Percentiles rank a stretch among this genome's conserved stretches.
These are phyloP conservation scores for Labia minor DNA, from an alignment of 2,888 invertebrate genomes.

Conservation along the genomic window DNA sequence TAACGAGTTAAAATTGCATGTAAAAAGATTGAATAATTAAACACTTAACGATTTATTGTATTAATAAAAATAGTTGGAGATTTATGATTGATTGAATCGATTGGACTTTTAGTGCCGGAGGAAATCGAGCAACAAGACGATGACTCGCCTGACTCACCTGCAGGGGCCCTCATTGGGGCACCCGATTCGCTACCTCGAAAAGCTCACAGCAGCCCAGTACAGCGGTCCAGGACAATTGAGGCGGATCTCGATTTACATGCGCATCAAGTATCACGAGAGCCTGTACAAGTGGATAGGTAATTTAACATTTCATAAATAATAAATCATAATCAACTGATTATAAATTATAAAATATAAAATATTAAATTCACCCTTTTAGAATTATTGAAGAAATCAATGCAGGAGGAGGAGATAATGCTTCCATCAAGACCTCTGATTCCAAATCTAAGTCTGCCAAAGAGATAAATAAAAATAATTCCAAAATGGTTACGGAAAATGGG, in stretches of 20 bases:
- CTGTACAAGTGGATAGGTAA: not conserved
- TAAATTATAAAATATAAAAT: not conserved
- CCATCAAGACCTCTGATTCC: constrained; percentile 16
- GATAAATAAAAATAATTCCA: not conserved
- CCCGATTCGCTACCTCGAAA: constrained; percentile 21
- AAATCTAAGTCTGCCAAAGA: not conserved
- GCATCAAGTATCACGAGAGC: not conserved
- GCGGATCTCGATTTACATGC: constrained; percentile 3
- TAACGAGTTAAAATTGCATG: too few relatives aligned
- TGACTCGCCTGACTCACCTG: constrained; percentile 22
- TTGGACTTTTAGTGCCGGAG: constrained; percentile 37
- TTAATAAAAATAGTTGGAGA: not conserved
- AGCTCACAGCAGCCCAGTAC: constrained; percentile 27
- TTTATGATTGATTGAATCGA: not conserved
- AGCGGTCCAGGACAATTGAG: constrained; percentile 24
- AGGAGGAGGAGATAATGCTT: constrained; percentile 24
- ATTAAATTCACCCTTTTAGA: not conserved
- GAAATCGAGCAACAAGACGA: constrained; percentile 35
- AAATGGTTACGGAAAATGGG: too few relatives aligned
- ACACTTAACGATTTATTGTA: not conserved
- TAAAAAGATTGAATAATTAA: not conserved
- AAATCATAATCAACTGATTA: not conserved
- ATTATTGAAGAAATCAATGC: constrained; percentile 24
- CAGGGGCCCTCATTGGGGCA: not conserved
- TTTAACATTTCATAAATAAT: not conserved